phyloP scores from a whole-genome alignment of 2,113 vertebrate genomes.

The Catharus minimus region DNA sequence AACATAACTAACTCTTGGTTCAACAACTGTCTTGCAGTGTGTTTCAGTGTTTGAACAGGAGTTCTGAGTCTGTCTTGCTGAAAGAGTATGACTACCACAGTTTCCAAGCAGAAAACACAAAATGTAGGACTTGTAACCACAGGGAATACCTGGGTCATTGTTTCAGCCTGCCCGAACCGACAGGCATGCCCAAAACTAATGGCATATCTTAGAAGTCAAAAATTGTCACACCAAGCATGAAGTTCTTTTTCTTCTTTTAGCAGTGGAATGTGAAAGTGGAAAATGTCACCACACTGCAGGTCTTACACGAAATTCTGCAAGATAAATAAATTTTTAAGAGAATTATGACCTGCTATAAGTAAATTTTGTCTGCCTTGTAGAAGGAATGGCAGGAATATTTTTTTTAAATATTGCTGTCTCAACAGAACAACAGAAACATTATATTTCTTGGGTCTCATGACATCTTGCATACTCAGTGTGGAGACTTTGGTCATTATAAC shows the following conservation, averaged over 20 bases:
- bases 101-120: not conserved
- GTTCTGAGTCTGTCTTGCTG: not conserved
- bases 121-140: not conserved
- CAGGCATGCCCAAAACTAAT: not conserved
- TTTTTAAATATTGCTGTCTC: not conserved
- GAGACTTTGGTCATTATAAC: not conserved
- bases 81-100: not conserved
- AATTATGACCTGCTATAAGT: not conserved
- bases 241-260: not conserved
- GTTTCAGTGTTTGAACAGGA: not conserved
- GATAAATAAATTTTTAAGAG: not conserved
- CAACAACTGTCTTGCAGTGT: fast-evolving
- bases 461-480: not conserved
- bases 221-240: not conserved
- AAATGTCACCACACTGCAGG: not conserved
- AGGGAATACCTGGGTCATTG: not conserved
- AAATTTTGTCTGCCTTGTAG: not conserved
- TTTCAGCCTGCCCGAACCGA: not conserved
- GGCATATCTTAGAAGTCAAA: not conserved
- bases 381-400: not conserved
- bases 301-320: not conserved
- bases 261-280: not conserved
- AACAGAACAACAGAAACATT: constrained; percentile 5
- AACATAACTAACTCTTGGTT: not conserved
- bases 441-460: not conserved